Evolutionary conservation across 1,140 invertebrate genomes (phyloP).

Genomic region (Pseudomyrmex flavicornis): DNA sequence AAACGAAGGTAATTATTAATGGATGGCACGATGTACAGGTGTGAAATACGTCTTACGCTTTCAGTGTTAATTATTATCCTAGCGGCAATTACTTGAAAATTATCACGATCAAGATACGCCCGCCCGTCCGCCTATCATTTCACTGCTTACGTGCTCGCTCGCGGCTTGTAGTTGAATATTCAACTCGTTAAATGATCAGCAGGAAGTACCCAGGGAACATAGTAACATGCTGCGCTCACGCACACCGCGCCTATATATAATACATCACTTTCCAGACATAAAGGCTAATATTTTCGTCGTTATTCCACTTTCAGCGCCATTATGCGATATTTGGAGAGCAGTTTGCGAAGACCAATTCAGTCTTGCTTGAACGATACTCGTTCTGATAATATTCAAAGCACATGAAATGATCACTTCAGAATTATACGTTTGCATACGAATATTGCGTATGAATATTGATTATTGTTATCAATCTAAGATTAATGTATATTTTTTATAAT

Average conservation of each 20-base stretch:
- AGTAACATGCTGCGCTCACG: constrained; percentile 51
- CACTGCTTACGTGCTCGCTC: constrained; percentile 53
- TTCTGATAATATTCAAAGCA: not conserved
- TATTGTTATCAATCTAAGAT: not conserved
- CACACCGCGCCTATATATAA: constrained; percentile 37
- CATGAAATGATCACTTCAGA: not conserved
- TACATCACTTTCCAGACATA: constrained; percentile 24
- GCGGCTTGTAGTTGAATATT: constrained; percentile 57
- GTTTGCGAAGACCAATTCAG: constrained; percentile 13
- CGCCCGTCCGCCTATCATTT: constrained; percentile 53
- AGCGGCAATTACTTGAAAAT: constrained; percentile 57
- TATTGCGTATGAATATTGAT: not conserved
- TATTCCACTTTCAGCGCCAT: constrained; percentile 35
- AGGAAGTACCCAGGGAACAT: constrained; percentile 44
- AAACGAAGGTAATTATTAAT: constrained; percentile 38
- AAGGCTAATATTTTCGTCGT: constrained; percentile 50
- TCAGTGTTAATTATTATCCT: constrained; percentile 60
- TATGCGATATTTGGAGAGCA: constrained; percentile 19
- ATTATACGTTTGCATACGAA: not conserved
- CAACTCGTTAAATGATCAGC: constrained; percentile 59
- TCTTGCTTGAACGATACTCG: constrained; percentile 3
- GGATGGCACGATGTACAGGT: constrained; percentile 32
- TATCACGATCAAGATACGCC: constrained; percentile 58
- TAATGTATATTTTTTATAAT: too few relatives aligned
- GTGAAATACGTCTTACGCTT: constrained; percentile 52